phyloP scores from a whole-genome alignment of 2,113 vertebrate species.

The Pelusios castaneus region DNA sequence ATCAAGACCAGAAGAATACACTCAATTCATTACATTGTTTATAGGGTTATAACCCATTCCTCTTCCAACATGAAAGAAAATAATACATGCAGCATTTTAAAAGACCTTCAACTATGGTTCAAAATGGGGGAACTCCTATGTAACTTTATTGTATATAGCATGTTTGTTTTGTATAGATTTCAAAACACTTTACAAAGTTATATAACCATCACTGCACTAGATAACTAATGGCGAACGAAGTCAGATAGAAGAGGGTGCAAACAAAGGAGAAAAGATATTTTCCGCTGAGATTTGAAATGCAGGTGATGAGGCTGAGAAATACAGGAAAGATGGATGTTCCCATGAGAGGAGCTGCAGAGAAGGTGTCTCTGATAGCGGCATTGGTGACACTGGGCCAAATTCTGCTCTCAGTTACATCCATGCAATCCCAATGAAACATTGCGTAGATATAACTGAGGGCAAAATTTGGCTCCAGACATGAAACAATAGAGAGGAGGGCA shows the following conservation, averaged over 20 bases:
- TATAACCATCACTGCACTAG: neutral
- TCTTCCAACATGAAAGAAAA: neutral
- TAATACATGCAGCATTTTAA: neutral
- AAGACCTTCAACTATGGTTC: neutral
- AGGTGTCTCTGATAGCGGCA: neutral
- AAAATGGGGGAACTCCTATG: neutral
- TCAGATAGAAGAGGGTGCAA: neutral
- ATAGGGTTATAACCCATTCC: neutral
- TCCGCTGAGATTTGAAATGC: neutral
- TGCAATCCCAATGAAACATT: neutral
- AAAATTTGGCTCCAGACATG: neutral
- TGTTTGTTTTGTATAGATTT: neutral
- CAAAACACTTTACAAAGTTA: neutral
- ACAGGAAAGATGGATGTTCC: neutral
- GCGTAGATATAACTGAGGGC: neutral
- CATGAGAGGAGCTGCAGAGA: neutral
- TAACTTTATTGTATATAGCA: accelerated
- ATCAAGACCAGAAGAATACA: neutral
- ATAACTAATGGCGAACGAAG: neutral
- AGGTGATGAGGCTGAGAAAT: neutral
- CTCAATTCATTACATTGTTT: neutral
- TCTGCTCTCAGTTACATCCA: neutral
- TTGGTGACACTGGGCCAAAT: neutral
- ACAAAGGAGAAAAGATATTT: neutral
- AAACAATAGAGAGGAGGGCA: neutral